Evolutionary conservation across 2,113 vertebrate genomes (phyloP).

Genomic region (Aegotheles bennettii): DNA sequence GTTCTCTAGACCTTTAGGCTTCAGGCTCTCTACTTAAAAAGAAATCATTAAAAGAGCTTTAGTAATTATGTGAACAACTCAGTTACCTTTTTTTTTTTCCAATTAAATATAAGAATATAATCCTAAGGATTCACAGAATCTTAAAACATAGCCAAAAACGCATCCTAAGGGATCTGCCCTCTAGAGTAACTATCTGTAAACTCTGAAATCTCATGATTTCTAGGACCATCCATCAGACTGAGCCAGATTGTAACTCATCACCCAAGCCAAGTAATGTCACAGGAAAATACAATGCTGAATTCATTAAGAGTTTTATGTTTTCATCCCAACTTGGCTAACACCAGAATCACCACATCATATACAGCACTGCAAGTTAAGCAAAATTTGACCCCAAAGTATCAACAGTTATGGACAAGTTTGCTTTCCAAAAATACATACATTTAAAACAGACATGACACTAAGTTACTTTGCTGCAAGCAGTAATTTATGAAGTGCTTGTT

Average conservation of each 20-base stretch:
- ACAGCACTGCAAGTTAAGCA: not conserved
- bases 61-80: not conserved
- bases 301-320: not conserved
- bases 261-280: not conserved
- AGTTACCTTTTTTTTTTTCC: too few species aligned
- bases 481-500: constrained; percentile 38
- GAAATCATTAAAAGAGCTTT: not conserved
- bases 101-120: not conserved
- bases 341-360: not conserved
- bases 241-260: not conserved
- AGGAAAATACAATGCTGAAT: not conserved
- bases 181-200: not conserved
- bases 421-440: not conserved
- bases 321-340: not conserved
- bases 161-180: not conserved
- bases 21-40: not conserved
- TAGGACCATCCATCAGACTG: not conserved
- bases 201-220: not conserved
- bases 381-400: not conserved
- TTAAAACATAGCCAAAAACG: not conserved
- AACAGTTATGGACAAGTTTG: not conserved
- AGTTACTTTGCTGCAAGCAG: constrained; percentile 6
- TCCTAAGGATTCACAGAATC: not conserved
- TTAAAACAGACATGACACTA: not conserved
- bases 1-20: not conserved